Base-by-base conservation (phyloP, 37 sponge, comb jelly and placozoan species). In the Ianthella basta region DNA sequence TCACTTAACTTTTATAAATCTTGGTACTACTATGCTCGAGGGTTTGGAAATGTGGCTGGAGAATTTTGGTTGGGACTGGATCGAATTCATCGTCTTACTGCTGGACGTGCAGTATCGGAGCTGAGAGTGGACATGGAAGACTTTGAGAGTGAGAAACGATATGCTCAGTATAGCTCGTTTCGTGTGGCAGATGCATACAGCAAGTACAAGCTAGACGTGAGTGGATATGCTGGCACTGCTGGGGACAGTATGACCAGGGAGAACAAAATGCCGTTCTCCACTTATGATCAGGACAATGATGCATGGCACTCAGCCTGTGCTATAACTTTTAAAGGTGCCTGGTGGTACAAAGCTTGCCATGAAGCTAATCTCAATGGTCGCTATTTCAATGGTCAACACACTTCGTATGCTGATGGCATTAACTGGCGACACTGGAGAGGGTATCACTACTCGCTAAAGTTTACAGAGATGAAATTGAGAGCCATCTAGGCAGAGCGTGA, bases 121-220 rank as follows among this genome's bases (percentile, higher is more conserved):
- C 78, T 75, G 6, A 1, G 44, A 1, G 53, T 75, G 2, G 78
- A 75, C n/a, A 15, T 75, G 78, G 53, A 18, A 23, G 78, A 75
- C 78, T 75, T 75, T 75, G 50, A 44, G 2, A 25, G 78, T 36
- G 54, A 36, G 20, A 50, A 41, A 23, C 16, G 54, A 50, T 75
- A 75, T 41, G 78, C 78, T 41, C 41, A 50, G 54, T 75, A 75
- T 24, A 75, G 78, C 78, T 75, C 44, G 12, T 75, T 75, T 41
- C 54, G n/a, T 39, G 78, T 75, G 20, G 53, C 41, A 0, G 25
- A 75, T 75, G 78, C 54, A 0, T 40, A 75, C 54, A 2, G n/a
- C 21, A 50, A 50, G 25, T 75, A 75, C 78, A 75, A 23, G 25
- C 44, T 75, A 1, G 54, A 75, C 5, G 54, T 75, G 37, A 50